These are phyloP conservation scores for Madoqua kirkii DNA, from an alignment of 2,113 vertebrate species.

Conservation along the genomic window DNA sequence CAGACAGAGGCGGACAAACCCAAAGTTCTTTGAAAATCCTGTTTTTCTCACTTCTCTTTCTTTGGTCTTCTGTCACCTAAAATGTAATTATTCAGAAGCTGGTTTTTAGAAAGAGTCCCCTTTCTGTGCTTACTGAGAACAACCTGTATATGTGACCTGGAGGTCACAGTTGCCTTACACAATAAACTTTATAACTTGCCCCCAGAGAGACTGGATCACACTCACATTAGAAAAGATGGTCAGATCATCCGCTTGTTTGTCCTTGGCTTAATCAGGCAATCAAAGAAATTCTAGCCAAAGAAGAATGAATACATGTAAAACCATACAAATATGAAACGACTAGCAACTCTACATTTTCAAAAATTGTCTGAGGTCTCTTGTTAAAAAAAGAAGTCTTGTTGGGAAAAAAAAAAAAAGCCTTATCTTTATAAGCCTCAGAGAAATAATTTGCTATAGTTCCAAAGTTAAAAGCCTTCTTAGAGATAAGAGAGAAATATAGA, in stretches of 20 bases:
- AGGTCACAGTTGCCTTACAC: conserved; percentile 3
- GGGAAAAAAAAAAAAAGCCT: neutral
- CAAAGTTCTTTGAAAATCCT: conserved; percentile 4
- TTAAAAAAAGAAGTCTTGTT: neutral
- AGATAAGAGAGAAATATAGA: neutral
- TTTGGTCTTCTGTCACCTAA: conserved; percentile 36
- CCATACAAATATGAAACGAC: neutral
- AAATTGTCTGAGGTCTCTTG: neutral
- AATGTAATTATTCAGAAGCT: conserved; percentile 58
- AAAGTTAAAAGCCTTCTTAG: neutral
- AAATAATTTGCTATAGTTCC: neutral
- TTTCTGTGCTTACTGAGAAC: conserved; percentile 25
- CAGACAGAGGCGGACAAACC: neutral
- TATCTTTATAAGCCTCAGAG: neutral
- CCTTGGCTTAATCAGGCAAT: neutral
- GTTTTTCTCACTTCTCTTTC: conserved; percentile 16
- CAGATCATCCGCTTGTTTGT: neutral
- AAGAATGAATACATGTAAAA: neutral
- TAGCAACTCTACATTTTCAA: conserved; percentile 18
- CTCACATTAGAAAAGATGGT: neutral
- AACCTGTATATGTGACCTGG: conserved; percentile 21
- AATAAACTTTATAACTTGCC: neutral
- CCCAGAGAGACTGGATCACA: neutral
- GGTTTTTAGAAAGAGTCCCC: conserved; percentile 46
- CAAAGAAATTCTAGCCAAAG: conserved; percentile 22